These are phyloP conservation scores for Zaprionus lineosus DNA, from an alignment of 2,888 invertebrate species.

Conservation along the genomic window DNA sequence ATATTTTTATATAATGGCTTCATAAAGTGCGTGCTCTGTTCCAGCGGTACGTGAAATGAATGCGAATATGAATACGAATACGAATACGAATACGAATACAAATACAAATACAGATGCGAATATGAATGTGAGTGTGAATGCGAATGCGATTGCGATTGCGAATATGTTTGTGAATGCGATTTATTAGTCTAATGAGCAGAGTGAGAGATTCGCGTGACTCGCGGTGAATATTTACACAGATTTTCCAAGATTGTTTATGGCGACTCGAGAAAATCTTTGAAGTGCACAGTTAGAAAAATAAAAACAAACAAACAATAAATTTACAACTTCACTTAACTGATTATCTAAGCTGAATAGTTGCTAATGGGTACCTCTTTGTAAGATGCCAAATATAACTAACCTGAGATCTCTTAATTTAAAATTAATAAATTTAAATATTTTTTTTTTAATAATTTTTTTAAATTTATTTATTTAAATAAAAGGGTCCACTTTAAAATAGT, in stretches of 20 bases:
- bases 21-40: slow-evolving; percentile 68
- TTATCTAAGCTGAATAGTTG: too few relatives aligned
- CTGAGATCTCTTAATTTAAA: too few relatives aligned
- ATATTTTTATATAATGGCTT: slow-evolving; percentile 66
- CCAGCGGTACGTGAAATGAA: slow-evolving; percentile 57
- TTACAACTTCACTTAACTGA: too few relatives aligned
- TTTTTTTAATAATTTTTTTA: too few relatives aligned
- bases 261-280: too few relatives aligned
- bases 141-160: slow-evolving; percentile 29
- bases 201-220: slow-evolving; percentile 65
- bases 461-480: too few relatives aligned
- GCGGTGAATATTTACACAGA: slow-evolving; percentile 13
- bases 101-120: slow-evolving; percentile 48
- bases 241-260: neutral
- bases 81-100: slow-evolving; percentile 39
- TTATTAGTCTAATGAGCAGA: slow-evolving; percentile 67
- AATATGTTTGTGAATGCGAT: slow-evolving; percentile 34
- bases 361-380: too few relatives aligned
- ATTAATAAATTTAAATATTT: too few relatives aligned
- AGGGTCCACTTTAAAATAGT: too few relatives aligned
- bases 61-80: slow-evolving; percentile 54
- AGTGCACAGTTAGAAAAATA: too few relatives aligned
- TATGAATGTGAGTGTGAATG: slow-evolving; percentile 37
- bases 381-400: too few relatives aligned
- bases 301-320: neutral